Base-by-base conservation (phyloP, 2,113 vertebrate species). In the Cairina moschata region DNA sequence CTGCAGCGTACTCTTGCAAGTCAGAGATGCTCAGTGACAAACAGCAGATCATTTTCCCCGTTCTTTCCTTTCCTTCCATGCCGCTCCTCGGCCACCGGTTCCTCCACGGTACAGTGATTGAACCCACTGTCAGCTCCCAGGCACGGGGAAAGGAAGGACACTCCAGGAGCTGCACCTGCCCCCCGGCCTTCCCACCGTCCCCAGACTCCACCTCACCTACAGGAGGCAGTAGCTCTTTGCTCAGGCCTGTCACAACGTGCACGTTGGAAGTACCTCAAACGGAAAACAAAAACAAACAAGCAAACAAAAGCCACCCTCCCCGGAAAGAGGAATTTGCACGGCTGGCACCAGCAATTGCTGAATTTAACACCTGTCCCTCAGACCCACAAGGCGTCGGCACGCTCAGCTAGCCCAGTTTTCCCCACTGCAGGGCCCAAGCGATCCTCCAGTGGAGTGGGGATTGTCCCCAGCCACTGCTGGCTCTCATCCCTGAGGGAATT, bases 171-270 rank as follows among this genome's bases (percentile, higher is more conserved):
- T 34, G 81, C 95, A 91, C 55, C 59, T 91, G 66, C 44, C 26
- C 44, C 73, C 2, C 20, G 46, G 3, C 59, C 78, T 88, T 87
- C 85, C 90, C 86, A 93, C 78, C 34, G 9, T 96, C 67, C 89
- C 83, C 63, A 77, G 90, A 75, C 78, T 32, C 55, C 34, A 59
- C 93, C 91, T 66, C 91, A 36, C 60, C 60, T 2, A 4, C 90
- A 93, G 91, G 65, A 96, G 85, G 89, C 96, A 96, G 96, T 94
- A 97, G 97, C 96, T 96, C 93, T 97, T 91, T 96, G 95, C 97
- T 97, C 94, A 94, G 93, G 60, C 93, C 84, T 88, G 46, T 90
- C 85, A 95, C 91, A 93, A 81, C 88, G 77, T 91, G 93, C 91
- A 84, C 78, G 26, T 73, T 81, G 88, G 77, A 97, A 95, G 85